Percentiles rank a stretch among this genome's conserved stretches.
These are phyloP conservation scores for Archivesica marissinica DNA, from an alignment of 1,140 invertebrate genomes.

Conservation along the genomic window DNA sequence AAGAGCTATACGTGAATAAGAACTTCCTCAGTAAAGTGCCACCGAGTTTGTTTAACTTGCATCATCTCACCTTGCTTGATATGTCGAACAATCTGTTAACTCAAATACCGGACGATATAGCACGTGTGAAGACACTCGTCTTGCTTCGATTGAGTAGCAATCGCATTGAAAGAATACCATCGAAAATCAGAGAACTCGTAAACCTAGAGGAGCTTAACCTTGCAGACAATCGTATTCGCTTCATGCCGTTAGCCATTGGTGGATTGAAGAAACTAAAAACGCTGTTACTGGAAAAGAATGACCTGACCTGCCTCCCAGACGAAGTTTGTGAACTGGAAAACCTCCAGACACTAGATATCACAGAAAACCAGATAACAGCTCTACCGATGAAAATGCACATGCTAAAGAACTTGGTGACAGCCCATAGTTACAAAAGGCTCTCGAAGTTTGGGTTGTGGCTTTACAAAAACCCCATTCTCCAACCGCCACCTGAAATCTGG, in stretches of 20 bases:
- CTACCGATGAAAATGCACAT: constrained; percentile 80
- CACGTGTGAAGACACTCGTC: constrained; percentile 74
- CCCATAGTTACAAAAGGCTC: constrained; percentile 80
- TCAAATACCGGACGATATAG: constrained; percentile 78
- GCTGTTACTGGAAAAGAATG: constrained; percentile 77
- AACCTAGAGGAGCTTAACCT: constrained; percentile 77
- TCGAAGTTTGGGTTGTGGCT: constrained; percentile 82
- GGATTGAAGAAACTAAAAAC: constrained; percentile 73
- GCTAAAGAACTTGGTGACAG: constrained; percentile 75
- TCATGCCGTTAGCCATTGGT: constrained; percentile 77
- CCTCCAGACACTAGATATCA: constrained; percentile 81
- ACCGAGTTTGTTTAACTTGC: constrained; percentile 73
- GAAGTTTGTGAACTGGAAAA: constrained; percentile 79
- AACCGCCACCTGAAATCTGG: constrained; percentile 82
- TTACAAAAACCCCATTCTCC: constrained; percentile 81
- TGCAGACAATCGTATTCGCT: constrained; percentile 74
- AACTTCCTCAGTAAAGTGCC: constrained; percentile 82
- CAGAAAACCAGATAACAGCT: constrained; percentile 76
- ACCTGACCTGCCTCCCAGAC: constrained; percentile 77
- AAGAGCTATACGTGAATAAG: constrained; percentile 79
- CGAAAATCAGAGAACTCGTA: constrained; percentile 72
- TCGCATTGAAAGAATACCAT: constrained; percentile 75
- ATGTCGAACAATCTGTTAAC: constrained; percentile 81
- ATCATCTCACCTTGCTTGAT: constrained; percentile 77
- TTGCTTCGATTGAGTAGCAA: constrained; percentile 79